Percentiles rank a stretch among this genome's conserved stretches.
Evolutionary conservation across 2,113 vertebrate species (phyloP).

Genomic region (Lucifuga dentata): DNA sequence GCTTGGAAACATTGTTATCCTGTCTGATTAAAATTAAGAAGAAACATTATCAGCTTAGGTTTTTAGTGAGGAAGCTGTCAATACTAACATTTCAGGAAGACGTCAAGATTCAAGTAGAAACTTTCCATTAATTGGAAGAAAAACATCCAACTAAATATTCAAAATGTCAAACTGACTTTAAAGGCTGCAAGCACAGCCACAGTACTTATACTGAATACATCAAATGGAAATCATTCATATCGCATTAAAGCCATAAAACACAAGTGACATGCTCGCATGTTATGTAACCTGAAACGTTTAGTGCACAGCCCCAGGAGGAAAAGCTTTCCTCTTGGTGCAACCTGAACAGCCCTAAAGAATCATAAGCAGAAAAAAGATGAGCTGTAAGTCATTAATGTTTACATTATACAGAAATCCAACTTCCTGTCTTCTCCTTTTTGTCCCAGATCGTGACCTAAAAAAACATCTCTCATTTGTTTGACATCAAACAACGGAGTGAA

Average conservation of each 20-base stretch:
- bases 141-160: neutral
- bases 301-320: conserved; percentile 6
- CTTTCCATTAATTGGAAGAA: neutral
- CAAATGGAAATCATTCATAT: conserved; percentile 28
- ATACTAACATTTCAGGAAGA: neutral
- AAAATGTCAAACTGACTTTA: conserved; percentile 25
- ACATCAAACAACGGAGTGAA: conserved; percentile 40
- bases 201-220: conserved; percentile 13
- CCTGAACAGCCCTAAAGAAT: conserved; percentile 2
- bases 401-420: neutral
- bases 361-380: conserved; percentile 19
- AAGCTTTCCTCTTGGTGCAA: neutral
- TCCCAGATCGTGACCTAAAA: conserved; percentile 31
- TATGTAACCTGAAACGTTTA: conserved; percentile 19
- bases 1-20: neutral
- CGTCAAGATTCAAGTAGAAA: neutral
- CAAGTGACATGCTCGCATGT: conserved; percentile 13
- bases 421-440: conserved; percentile 5
- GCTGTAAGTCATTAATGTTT: neutral
- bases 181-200: conserved; percentile 20
- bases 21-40: neutral
- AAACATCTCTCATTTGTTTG: conserved; percentile 21
- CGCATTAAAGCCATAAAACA: conserved; percentile 34
- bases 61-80: neutral
- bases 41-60: neutral